Base-by-base conservation (phyloP, 2,113 vertebrate species). In the Laticauda colubrina region DNA sequence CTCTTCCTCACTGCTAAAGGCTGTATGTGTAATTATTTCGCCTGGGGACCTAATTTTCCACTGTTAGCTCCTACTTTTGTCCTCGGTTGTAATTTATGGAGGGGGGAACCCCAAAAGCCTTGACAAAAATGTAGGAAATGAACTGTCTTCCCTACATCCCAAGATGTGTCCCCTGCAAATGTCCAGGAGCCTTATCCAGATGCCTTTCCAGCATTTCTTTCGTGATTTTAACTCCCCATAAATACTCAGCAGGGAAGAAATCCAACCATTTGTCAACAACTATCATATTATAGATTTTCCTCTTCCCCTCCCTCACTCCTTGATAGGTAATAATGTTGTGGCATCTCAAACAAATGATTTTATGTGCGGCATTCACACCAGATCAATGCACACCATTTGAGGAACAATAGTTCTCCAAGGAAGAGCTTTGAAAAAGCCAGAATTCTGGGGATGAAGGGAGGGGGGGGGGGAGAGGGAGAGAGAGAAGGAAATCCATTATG, bases 21-120 rank as follows among this genome's bases (percentile, higher is more conserved):
- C 98, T 98, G 97, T 98, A 98, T 98, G 98, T 98, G 98, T 98
- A 98, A 98, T 98, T 98, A 98, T 98, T 98, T 98, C 98, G 98
- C 98, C 98, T 98, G 98, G 98, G 97, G 98, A 97, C 97, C 97
- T 98, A 98, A 98, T 98, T 98, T 98, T 98, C 97, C 97, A 98
- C 97, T 97, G 97, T 98, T 98, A 98, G 97, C 96, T 98, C 97
- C 97, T 96, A 97, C 97, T 98, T 98, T 98, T 98, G 98, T 98
- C 98, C 97, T 97, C 97, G 97, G 96, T 96, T 97, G 95, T 98
- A 98, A 98, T 98, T 98, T 98, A 98, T 98, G 98, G 97, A 98
- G 96, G 95, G 94, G 96, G 96, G 3, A 14, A 75, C 88, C 97
- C 97, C 94, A 95, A 95, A 43, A 97, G 96, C 96, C 94, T 97